These are phyloP conservation scores for Lepus oiostolus DNA, from an alignment of 2,797 vertebrate species.

Conservation along the genomic window DNA sequence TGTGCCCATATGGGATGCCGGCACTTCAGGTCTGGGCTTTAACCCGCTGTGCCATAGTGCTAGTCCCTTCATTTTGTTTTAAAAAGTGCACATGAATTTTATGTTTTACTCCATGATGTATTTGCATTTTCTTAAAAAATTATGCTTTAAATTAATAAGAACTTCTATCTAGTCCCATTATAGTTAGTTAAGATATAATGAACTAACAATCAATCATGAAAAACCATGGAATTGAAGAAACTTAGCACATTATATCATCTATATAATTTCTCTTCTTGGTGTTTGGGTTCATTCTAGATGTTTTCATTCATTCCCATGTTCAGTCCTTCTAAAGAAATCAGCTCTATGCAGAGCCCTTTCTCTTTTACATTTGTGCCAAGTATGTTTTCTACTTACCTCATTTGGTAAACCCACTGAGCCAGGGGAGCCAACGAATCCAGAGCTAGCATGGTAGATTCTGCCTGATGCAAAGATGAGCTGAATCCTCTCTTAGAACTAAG, in stretches of 20 bases:
- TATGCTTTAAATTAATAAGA: background rate
- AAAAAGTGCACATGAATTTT: constrained; percentile 6
- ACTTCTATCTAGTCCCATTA: background rate
- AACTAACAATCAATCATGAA: constrained; percentile 22
- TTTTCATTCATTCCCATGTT: background rate
- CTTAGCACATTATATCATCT: background rate
- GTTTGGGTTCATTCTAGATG: constrained; percentile 54
- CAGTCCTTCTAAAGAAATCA: background rate
- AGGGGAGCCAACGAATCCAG: background rate
- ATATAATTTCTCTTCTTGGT: background rate
- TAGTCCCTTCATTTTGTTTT: background rate
- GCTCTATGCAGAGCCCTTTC: background rate
- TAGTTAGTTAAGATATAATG: background rate
- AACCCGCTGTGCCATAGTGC: too few relatives aligned
- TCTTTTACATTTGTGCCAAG: background rate
- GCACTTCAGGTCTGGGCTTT: too few relatives aligned
- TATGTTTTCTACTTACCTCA: background rate
- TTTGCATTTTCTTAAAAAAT: constrained; percentile 48
- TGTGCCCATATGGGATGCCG: too few relatives aligned
- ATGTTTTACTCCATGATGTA: background rate
- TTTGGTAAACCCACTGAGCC: background rate
- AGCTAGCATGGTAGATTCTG: background rate
- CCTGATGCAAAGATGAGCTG: background rate
- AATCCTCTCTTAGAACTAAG: background rate
- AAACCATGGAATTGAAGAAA: background rate